Conservation (phyloP, 2,113 vertebrate species). For the Rana temporaria region DNA sequence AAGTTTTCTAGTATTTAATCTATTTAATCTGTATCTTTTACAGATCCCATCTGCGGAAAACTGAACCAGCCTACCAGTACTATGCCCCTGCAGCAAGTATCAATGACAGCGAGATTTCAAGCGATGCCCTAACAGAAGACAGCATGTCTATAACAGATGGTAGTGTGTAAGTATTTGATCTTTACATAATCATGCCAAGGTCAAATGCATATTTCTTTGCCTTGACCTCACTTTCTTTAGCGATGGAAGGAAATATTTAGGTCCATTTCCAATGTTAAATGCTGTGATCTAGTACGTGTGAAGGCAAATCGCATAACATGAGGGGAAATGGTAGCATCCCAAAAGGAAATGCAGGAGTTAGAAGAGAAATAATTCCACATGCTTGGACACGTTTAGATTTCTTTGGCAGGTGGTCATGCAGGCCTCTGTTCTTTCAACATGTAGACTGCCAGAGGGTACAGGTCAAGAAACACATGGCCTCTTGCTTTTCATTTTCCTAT, state of each 20-base stretch:
- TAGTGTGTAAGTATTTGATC: constrained; percentile 86
- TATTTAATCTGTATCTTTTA: background rate
- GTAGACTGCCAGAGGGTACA: constrained; percentile 50
- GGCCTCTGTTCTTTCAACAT: constrained; percentile 41
- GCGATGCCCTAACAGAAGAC: constrained; percentile 93
- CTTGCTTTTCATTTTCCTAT: constrained; percentile 51
- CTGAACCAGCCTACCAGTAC: constrained; percentile 84
- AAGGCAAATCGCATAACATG: too few relatives aligned
- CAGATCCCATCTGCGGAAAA: constrained; percentile 78
- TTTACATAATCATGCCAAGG: background rate
- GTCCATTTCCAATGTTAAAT: too few relatives aligned
- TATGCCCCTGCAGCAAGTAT: constrained; percentile 93
- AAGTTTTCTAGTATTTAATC: background rate
- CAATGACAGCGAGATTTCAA: constrained; percentile 96
- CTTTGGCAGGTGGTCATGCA: constrained; percentile 49
- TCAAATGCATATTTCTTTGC: background rate
- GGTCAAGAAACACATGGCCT: constrained; percentile 45
- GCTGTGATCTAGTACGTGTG: too few relatives aligned
- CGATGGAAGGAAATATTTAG: too few relatives aligned
- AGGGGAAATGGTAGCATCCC: background rate
- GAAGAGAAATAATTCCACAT: constrained; percentile 24
- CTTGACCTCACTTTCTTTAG: background rate
- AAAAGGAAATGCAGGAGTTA: background rate
- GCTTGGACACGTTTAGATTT: constrained; percentile 37
- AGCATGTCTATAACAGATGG: constrained; percentile 96